These are phyloP conservation scores for Lophochroa leadbeateri DNA, from an alignment of 2,113 vertebrate genomes.

Conservation along the genomic window DNA sequence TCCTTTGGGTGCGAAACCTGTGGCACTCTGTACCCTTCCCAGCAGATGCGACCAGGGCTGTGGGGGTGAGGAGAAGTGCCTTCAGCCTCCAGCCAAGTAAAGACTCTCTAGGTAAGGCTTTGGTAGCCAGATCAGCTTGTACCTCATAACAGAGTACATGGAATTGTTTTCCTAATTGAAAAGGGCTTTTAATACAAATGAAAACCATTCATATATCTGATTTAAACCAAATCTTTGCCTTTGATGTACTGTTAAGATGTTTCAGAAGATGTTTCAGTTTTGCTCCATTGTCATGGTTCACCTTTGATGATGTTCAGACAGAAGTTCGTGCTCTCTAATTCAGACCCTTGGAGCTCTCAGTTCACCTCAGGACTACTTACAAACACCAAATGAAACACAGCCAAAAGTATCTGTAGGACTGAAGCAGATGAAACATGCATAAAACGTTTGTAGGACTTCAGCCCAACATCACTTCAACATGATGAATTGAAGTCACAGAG, in stretches of 20 bases:
- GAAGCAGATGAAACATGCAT: neutral
- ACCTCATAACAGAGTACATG: rapidly evolving
- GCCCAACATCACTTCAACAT: neutral
- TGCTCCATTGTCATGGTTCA: neutral
- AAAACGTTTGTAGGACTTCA: neutral
- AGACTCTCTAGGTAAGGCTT: neutral
- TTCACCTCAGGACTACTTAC: neutral
- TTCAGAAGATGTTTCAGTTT: neutral
- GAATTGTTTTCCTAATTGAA: neutral
- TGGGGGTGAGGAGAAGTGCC: neutral
- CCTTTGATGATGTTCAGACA: neutral
- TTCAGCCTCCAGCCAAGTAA: neutral
- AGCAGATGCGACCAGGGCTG: rapidly evolving
- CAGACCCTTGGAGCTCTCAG: neutral
- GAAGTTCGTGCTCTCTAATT: neutral
- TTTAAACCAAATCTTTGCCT: neutral
- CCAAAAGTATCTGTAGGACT: neutral
- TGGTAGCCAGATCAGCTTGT: neutral
- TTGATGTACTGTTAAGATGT: neutral
- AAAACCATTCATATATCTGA: neutral
- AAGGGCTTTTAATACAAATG: neutral
- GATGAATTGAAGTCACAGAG: neutral
- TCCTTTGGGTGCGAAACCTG: rapidly evolving
- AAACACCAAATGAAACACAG: neutral
- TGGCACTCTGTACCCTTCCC: rapidly evolving